These are phyloP conservation scores for Venustoraphidia nigricollis DNA, from an alignment of 2,888 invertebrate genomes.

Conservation along the genomic window DNA sequence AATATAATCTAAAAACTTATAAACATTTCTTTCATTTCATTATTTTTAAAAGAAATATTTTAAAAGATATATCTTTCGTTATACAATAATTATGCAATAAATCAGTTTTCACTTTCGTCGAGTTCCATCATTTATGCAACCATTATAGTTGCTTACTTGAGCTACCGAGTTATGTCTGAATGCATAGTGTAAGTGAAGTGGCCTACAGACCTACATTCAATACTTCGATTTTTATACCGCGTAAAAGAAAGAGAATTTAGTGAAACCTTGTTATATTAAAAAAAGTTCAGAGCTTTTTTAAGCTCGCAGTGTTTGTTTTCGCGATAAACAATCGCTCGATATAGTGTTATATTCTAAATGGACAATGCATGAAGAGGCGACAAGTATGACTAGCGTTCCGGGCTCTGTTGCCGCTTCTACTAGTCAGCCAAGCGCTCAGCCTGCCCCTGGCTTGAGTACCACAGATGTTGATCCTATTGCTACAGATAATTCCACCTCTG, in stretches of 20 bases:
- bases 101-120: neutral
- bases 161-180: slow-evolving; percentile 52
- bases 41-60: no score
- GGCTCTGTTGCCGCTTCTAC: slow-evolving; percentile 48
- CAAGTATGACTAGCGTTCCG: slow-evolving; percentile 49
- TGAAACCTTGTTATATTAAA: slow-evolving; percentile 29
- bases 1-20: no score
- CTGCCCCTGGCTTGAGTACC: slow-evolving; percentile 26
- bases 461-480: slow-evolving; percentile 33
- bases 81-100: neutral
- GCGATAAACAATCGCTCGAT: slow-evolving; percentile 25
- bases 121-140: neutral
- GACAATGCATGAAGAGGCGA: slow-evolving; percentile 55
- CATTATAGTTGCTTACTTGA: slow-evolving; percentile 43
- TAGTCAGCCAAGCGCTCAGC: slow-evolving; percentile 30
- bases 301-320: slow-evolving; percentile 29
- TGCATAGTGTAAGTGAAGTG: slow-evolving; percentile 75
- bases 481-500: slow-evolving; percentile 30
- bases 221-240: slow-evolving; percentile 41
- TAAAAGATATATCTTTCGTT: no score
- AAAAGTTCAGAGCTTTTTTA: slow-evolving; percentile 29
- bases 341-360: slow-evolving; percentile 26
- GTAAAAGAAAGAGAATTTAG: slow-evolving; percentile 31
- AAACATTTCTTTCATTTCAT: no score
- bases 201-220: slow-evolving; percentile 78